Evolutionary conservation across 2,888 invertebrate species (phyloP).

Genomic region (Drosophila putrida): DNA sequence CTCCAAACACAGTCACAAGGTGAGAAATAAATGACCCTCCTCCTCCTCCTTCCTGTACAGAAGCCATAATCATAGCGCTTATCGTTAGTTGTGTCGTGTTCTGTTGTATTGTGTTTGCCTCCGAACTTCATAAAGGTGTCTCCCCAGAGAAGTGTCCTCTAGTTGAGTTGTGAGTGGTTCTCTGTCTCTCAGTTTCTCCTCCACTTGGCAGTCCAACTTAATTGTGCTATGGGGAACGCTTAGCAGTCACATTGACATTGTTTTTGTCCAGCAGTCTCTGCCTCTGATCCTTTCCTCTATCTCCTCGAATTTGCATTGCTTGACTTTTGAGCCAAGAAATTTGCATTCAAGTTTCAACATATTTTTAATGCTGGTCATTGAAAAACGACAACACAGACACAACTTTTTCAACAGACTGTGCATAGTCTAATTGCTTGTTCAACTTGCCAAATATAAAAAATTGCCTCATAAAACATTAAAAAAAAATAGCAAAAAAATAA

Average conservation of each 20-base stretch:
- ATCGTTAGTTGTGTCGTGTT: slow-evolving; percentile 55
- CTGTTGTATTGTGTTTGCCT: slow-evolving; percentile 31
- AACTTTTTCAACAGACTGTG: slow-evolving; percentile 28
- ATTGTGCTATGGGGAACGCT: slow-evolving; percentile 61
- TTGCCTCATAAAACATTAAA: not conserved
- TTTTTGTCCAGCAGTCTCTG: slow-evolving; percentile 22
- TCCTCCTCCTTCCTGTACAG: slow-evolving; percentile 2
- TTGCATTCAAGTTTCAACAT: slow-evolving; percentile 39
- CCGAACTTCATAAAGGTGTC: slow-evolving; percentile 61
- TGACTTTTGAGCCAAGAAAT: slow-evolving; percentile 61
- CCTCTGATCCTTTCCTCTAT: not conserved
- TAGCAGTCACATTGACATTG: slow-evolving; percentile 61
- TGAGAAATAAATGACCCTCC: slow-evolving; percentile 39
- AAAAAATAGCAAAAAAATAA: slow-evolving; percentile 1
- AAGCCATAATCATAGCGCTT: slow-evolving; percentile 61
- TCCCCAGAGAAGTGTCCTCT: slow-evolving; percentile 57
- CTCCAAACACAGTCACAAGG: slow-evolving; percentile 25
- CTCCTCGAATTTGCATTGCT: slow-evolving; percentile 49
- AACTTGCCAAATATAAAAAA: slow-evolving; percentile 19
- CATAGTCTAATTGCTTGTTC: slow-evolving; percentile 46
- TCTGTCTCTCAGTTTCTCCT: not conserved
- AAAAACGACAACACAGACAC: slow-evolving; percentile 2
- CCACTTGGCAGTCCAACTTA: slow-evolving; percentile 46
- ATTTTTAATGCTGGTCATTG: slow-evolving; percentile 45
- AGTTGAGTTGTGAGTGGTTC: slow-evolving; percentile 44